A percentile compares a stretch with the other conserved stretches of the same genome.
Conservation (phyloP, 2,888 invertebrate genomes). For the Agrotis segetum region DNA sequence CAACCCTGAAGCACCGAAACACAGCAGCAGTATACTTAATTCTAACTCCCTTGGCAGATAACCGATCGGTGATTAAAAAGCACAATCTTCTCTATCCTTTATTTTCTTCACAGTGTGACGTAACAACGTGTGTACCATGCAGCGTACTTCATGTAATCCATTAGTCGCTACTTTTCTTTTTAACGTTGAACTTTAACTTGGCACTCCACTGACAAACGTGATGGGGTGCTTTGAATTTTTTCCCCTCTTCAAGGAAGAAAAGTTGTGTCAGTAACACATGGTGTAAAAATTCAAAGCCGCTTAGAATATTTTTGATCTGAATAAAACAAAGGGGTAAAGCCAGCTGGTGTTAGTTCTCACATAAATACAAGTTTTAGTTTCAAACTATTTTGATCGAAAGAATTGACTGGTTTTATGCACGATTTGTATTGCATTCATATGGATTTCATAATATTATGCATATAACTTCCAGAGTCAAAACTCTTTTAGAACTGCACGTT, state of each 20-base stretch:
- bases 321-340: conserved; percentile 19
- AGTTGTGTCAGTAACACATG: conserved; percentile 16
- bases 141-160: conserved; percentile 54
- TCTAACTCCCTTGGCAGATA: neutral
- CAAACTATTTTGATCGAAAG: conserved; percentile 28
- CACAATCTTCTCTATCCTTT: conserved; percentile 19
- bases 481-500: neutral
- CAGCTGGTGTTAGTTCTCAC: conserved; percentile 29
- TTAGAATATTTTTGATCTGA: conserved; percentile 33
- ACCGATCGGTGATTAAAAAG: conserved; percentile 24
- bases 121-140: conserved; percentile 17
- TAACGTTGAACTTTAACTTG: conserved; percentile 53
- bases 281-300: conserved; percentile 19
- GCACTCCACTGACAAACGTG: conserved; percentile 46
- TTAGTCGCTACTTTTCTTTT: conserved; percentile 50
- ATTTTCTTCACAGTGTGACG: conserved; percentile 31
- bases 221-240: conserved; percentile 46
- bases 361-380: conserved; percentile 31
- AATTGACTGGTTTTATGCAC: conserved; percentile 21
- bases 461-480: neutral
- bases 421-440: conserved; percentile 25
- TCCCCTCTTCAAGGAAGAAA: conserved; percentile 33
- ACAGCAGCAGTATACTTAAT: neutral
- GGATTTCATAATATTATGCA: conserved; percentile 4
- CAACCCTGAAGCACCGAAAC: too few relatives aligned